A percentile compares a stretch with the other conserved stretches of the same genome.
These are phyloP conservation scores for Sepioteuthis lessoniana DNA, from an alignment of 2,888 invertebrate genomes.

Conservation along the genomic window DNA sequence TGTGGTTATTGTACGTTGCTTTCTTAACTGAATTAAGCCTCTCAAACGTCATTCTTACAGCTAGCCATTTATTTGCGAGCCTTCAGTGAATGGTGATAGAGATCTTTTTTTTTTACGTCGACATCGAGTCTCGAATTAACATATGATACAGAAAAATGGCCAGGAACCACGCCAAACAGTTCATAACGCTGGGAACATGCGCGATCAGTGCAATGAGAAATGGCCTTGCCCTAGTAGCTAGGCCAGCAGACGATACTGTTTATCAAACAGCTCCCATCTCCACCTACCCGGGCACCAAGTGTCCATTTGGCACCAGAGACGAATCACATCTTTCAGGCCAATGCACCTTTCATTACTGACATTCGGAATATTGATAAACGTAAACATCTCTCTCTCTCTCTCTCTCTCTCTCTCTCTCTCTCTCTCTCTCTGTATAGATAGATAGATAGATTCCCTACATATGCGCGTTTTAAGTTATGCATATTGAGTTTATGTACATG, in stretches of 20 bases:
- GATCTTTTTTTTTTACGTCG: slow-evolving; percentile 10
- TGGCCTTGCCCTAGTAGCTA: background rate
- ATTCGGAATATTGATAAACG: background rate
- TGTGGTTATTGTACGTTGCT: background rate
- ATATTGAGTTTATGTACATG: too few species aligned
- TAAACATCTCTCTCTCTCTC: background rate
- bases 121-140: slow-evolving; percentile 8
- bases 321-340: background rate
- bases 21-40: slow-evolving; percentile 6
- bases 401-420: too few species aligned
- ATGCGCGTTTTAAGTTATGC: too few species aligned
- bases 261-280: background rate
- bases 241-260: slow-evolving; percentile 20
- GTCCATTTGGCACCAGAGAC: background rate
- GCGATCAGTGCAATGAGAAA: slow-evolving; percentile 21
- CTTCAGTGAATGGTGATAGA: slow-evolving; percentile 4
- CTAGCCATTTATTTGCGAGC: slow-evolving; percentile 16
- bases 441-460: too few species aligned
- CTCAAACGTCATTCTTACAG: background rate
- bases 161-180: background rate
- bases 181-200: background rate
- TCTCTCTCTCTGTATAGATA: too few species aligned
- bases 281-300: background rate
- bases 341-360: background rate
- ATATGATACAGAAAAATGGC: slow-evolving; percentile 33